phyloP scores from a whole-genome alignment of 2,797 vertebrate species.

The Kryptolebias ocellatus region DNA sequence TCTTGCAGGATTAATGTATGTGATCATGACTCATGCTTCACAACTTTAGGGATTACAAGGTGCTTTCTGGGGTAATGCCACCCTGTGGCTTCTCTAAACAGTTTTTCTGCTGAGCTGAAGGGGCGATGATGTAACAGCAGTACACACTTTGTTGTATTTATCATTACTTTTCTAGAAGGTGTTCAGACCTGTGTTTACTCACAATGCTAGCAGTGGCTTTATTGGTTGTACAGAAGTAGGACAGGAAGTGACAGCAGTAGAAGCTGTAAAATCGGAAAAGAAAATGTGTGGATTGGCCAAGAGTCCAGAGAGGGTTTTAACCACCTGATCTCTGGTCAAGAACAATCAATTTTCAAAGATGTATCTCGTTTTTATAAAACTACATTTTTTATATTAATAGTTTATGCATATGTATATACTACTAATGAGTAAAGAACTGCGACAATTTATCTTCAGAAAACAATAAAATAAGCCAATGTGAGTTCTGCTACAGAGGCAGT shows the following conservation, averaged over 20 bases:
- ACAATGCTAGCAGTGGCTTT: not conserved
- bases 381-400: no score
- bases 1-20: conserved; percentile 54
- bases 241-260: not conserved
- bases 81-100: conserved; percentile 10
- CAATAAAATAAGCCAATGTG: no score
- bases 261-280: not conserved
- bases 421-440: no score
- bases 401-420: no score
- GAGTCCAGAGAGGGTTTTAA: no score
- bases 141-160: not conserved
- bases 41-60: conserved; percentile 53
- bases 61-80: conserved; percentile 23
- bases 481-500: no score
- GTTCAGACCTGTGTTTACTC: not conserved
- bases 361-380: no score
- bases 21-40: conserved; percentile 53
- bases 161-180: not conserved
- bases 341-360: no score
- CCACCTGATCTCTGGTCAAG: no score
- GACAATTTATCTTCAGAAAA: no score
- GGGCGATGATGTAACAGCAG: not conserved
- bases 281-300: not conserved
- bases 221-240: not conserved
- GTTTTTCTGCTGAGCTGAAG: conserved; percentile 11